Conservation (phyloP, 2,888 invertebrate species). For the Euzophera pinguis region DNA sequence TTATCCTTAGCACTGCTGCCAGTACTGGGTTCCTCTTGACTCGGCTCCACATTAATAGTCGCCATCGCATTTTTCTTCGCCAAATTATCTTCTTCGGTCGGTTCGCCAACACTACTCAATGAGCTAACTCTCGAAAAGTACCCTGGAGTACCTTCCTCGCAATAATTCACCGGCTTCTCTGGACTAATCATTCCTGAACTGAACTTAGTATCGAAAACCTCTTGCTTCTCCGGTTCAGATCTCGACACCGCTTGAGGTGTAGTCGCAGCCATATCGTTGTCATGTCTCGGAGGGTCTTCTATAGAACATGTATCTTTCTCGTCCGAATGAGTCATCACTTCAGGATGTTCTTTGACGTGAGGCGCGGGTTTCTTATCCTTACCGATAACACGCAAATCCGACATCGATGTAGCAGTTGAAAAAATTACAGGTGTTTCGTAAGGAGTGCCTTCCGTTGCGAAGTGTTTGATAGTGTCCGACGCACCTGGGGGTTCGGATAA, state of each 20-base stretch:
- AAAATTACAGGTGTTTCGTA: constrained; percentile 89
- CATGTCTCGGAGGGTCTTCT: constrained; percentile 66
- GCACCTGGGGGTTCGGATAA: constrained; percentile 66
- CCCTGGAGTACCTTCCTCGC: constrained; percentile 92
- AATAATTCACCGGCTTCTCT: constrained; percentile 90
- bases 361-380: constrained; percentile 57
- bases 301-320: constrained; percentile 73
- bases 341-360: constrained; percentile 60
- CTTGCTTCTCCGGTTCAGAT: constrained; percentile 46
- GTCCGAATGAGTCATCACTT: constrained; percentile 72
- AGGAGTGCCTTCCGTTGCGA: constrained; percentile 95
- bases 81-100: constrained; percentile 64
- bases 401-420: constrained; percentile 94
- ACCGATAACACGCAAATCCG: constrained; percentile 84
- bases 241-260: constrained; percentile 45
- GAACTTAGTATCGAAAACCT: constrained; percentile 70
- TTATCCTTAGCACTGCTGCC: constrained; percentile 62
- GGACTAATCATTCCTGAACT: constrained; percentile 87
- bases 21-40: constrained; percentile 47
- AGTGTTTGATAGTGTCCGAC: constrained; percentile 91
- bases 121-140: constrained; percentile 86
- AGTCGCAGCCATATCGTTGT: constrained; percentile 63
- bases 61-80: constrained; percentile 71
- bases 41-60: constrained; percentile 59
- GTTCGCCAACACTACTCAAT: constrained; percentile 79